Conservation (phyloP, 2,113 vertebrate species). For the Spilogale gracilis region DNA sequence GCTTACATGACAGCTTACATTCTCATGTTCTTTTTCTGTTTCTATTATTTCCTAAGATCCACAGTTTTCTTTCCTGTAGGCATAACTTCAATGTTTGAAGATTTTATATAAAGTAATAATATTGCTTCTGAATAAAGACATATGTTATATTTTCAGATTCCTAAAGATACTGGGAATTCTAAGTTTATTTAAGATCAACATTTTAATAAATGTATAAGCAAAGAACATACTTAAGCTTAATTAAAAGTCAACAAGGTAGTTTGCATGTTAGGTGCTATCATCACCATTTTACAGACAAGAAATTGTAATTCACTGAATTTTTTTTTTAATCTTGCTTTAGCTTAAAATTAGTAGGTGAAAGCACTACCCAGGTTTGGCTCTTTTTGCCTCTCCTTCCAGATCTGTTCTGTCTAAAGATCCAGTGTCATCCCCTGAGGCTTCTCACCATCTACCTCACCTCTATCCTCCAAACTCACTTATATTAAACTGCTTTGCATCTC, state of each 20-base stretch:
- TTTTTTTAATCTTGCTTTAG: background rate
- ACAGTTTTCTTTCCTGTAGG: background rate
- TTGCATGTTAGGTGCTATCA: background rate
- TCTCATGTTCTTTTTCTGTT: background rate
- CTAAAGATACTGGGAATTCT: background rate
- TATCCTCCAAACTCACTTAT: background rate
- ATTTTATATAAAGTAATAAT: background rate
- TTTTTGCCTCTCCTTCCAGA: background rate
- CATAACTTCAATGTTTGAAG: background rate
- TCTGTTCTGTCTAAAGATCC: background rate
- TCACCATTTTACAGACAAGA: background rate
- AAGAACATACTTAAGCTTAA: background rate
- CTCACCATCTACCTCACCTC: background rate
- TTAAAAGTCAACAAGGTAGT: background rate
- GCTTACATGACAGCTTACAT: background rate
- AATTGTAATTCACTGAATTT: background rate
- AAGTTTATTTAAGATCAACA: background rate
- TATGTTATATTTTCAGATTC: background rate
- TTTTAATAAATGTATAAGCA: conserved; percentile 4
- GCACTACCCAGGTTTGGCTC: background rate
- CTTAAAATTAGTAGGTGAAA: background rate
- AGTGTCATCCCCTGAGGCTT: background rate
- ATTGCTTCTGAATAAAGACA: background rate
- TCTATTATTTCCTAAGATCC: background rate
- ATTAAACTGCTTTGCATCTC: background rate